Base-by-base conservation (phyloP, 92 coral and sea anemone species). In the Parazoanthus atlanticus region DNA sequence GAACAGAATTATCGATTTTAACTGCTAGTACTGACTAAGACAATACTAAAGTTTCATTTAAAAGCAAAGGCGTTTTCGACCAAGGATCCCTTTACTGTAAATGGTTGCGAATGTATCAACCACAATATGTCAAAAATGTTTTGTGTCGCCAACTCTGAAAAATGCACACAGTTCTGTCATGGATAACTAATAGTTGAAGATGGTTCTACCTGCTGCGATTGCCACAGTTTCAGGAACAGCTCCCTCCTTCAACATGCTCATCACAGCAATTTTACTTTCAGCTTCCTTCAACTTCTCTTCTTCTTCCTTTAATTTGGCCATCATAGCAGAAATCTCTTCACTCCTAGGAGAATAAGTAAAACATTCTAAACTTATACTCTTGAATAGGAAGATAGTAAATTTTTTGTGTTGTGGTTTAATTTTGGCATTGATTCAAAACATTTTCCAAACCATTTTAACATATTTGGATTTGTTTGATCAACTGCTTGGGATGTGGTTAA, bases 231-330 rank as follows among this genome's bases (percentile, higher is more conserved):
- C 99, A 2, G 99, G 99, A 10, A 97, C 96, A 16, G 96, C 86
- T 47, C 99, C 99, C 66, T 97, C 98, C 86, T 97, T 97, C 58
- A 97, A 67, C 99, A 97, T 97, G 19, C 95, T 95, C 99, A 97
- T 97, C 11, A 97, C 97, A 64, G 97, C 96, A 56, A 97, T 92
- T n/a, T 95, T 92, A 82, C 87, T 95, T 85, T 97, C 96, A 25
- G 98, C 98, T 81, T 97, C 93, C 81, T 94, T 92, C 74, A 97
- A 88, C 77, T 94, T 97, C 54, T 94, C 98, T 82, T 95, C 97
- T 56, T 97, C 99, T 84, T 95, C 95, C 70, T 93, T 93, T 3
- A 97, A 82, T 75, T 93, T 97, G 40, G 91, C 91, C 80, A 95
- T 87, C 98, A 97, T 90, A 32, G 88, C 93, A 65, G 94, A 93